Conservation (phyloP, 2,888 invertebrate genomes). For the Barypeithes pellucidus region DNA sequence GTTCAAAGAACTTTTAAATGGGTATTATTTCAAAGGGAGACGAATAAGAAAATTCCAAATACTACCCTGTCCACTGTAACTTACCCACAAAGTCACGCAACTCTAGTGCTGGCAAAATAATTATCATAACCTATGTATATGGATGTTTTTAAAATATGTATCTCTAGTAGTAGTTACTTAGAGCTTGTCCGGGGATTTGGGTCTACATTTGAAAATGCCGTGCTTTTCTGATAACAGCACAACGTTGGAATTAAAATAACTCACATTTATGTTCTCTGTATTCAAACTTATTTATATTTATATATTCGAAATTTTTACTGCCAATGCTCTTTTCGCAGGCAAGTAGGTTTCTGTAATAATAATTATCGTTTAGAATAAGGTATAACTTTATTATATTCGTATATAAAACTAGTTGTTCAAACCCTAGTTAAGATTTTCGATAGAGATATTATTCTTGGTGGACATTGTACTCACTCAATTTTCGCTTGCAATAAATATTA, state of each 20-base stretch:
- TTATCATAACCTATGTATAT: constrained; percentile 55
- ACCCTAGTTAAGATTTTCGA: too few relatives aligned
- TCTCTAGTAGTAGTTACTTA: constrained; percentile 43
- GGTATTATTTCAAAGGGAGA: too few relatives aligned
- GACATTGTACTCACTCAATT: too few relatives aligned
- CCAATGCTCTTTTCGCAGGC: not conserved
- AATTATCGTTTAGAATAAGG: not conserved
- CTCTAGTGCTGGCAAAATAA: constrained; percentile 38
- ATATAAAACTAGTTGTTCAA: too few relatives aligned
- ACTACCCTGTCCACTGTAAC: constrained; percentile 13
- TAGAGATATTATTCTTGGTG: too few relatives aligned
- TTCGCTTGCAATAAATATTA: too few relatives aligned
- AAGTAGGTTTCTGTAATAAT: not conserved
- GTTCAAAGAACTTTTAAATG: too few relatives aligned
- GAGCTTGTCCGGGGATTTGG: constrained; percentile 47
- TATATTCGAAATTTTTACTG: constrained; percentile 10
- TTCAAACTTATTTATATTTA: constrained; percentile 2
- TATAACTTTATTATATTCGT: not conserved
- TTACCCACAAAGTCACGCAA: constrained; percentile 49
- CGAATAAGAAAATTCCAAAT: too few relatives aligned
- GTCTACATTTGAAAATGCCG: constrained; percentile 44
- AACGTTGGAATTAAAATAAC: constrained; percentile 12
- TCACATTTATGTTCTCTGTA: constrained; percentile 14
- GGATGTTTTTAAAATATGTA: constrained; percentile 56
- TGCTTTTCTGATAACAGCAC: constrained; percentile 49